A percentile compares a stretch with the other conserved stretches of the same genome.
These are phyloP conservation scores for Panagrolaimus sp. DNA, from an alignment of 1,140 invertebrate species.

Conservation along the genomic window DNA sequence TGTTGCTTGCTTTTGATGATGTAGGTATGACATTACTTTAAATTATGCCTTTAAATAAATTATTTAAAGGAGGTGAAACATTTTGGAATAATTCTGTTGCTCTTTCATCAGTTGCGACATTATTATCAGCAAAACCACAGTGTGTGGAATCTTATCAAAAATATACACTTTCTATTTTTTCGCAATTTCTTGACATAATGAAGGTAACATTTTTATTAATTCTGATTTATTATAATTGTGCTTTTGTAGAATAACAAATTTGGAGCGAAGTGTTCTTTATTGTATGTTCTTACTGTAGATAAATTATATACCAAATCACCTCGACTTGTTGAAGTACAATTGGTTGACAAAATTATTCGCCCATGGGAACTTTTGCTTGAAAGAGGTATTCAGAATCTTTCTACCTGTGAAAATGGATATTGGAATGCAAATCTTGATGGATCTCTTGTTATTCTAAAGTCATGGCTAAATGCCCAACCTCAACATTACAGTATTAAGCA, in stretches of 20 bases:
- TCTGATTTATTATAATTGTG: background rate
- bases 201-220: background rate
- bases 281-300: background rate
- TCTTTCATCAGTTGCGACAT: background rate
- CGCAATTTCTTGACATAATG: conserved; percentile 4
- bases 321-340: background rate
- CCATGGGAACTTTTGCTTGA: conserved; percentile 8
- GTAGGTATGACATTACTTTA: background rate
- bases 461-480: conserved; percentile 6
- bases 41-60: no score
- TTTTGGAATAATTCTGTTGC: background rate
- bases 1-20: background rate
- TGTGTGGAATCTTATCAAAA: background rate
- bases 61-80: conserved; percentile 13
- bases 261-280: background rate
- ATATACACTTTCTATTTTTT: background rate
- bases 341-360: conserved; percentile 3
- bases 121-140: background rate
- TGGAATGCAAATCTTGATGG: conserved; percentile 8
- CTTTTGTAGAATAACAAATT: background rate
- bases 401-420: background rate
- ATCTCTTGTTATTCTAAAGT: background rate
- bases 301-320: background rate
- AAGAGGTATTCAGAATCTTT: background rate
- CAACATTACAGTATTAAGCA: background rate